phyloP scores from a whole-genome alignment of 2,797 vertebrate species.

The Discoglossus pictus region DNA sequence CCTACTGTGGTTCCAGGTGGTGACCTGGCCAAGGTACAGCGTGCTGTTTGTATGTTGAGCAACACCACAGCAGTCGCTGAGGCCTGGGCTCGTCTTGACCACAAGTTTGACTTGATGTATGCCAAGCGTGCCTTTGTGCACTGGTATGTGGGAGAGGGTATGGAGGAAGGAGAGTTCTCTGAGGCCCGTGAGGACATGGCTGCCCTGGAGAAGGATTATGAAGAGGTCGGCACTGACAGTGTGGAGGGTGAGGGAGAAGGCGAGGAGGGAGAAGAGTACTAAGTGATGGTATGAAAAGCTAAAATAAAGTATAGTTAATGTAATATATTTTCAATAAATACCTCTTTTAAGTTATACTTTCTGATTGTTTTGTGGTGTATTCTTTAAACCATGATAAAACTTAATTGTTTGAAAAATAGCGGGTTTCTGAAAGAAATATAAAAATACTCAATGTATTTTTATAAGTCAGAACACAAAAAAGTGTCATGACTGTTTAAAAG shows the following conservation, averaged over 20 bases:
- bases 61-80: constrained; percentile 66
- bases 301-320: not conserved
- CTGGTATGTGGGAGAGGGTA: constrained; percentile 83
- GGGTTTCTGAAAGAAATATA: too few species aligned
- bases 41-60: constrained; percentile 66
- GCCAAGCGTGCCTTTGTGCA: constrained; percentile 67
- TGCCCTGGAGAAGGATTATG: too few species aligned
- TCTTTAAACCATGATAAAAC: too few species aligned
- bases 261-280: constrained; percentile 54
- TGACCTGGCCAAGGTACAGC: constrained; percentile 65
- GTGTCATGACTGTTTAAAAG: too few species aligned
- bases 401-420: too few species aligned
- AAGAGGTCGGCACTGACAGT: constrained; percentile 78
- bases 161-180: constrained; percentile 85
- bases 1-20: too few species aligned
- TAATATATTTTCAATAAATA: not conserved
- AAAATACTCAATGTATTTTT: too few species aligned
- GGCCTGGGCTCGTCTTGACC: constrained; percentile 52
- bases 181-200: too few species aligned
- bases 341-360: not conserved
- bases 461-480: too few species aligned
- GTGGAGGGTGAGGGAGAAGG: constrained; percentile 70
- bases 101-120: constrained; percentile 83
- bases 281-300: not conserved
- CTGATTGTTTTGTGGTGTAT: not conserved